phyloP scores from a whole-genome alignment of 2,888 invertebrate species.

The Tachina grossa region DNA sequence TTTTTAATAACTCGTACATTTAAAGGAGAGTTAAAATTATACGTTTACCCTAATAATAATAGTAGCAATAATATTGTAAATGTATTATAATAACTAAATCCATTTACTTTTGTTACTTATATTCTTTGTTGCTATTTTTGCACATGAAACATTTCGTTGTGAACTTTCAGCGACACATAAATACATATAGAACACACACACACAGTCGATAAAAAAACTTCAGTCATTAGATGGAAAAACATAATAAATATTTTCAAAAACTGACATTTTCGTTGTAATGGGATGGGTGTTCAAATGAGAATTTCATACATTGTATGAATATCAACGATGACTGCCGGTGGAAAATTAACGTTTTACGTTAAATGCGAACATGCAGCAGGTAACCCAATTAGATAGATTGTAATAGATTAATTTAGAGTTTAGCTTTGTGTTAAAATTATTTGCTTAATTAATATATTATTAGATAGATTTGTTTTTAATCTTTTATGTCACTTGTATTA shows the following conservation, averaged over 20 bases:
- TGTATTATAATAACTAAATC: constrained; percentile 30
- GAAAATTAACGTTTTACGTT: background rate
- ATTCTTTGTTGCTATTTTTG: constrained; percentile 33
- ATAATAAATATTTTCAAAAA: constrained; percentile 47
- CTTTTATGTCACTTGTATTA: background rate
- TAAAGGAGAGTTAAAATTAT: constrained; percentile 38
- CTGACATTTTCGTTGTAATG: constrained; percentile 46
- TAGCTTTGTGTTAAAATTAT: constrained; percentile 7
- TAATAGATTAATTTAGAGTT: constrained; percentile 14
- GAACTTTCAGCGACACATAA: constrained; percentile 26
- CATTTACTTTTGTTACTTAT: constrained; percentile 22
- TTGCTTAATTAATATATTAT: constrained; percentile 1
- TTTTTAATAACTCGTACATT: background rate
- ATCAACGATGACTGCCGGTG: background rate
- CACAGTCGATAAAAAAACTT: constrained; percentile 4
- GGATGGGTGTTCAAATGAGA: constrained; percentile 23
- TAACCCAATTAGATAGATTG: constrained; percentile 32
- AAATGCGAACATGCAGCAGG: background rate
- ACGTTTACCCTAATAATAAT: background rate
- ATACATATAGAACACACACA: constrained; percentile 2
- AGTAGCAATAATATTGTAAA: background rate
- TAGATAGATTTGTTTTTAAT: background rate
- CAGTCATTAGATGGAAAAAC: constrained; percentile 44
- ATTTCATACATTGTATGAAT: constrained; percentile 11
- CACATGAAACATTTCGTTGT: constrained; percentile 40